These are phyloP conservation scores for Gnatocerus cornutus DNA, from an alignment of 2,888 invertebrate genomes.

Conservation along the genomic window DNA sequence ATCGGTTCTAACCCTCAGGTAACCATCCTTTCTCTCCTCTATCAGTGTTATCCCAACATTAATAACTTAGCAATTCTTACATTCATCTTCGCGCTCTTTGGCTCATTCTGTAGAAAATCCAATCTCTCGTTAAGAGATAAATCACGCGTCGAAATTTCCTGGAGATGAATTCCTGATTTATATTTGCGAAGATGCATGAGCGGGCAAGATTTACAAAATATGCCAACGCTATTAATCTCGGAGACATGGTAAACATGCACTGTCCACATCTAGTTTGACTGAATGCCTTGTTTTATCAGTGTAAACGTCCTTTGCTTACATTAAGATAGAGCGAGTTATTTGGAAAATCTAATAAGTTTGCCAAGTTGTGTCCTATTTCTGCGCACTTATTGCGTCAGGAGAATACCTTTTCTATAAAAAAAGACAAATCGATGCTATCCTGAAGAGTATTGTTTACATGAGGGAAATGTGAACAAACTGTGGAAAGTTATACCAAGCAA, in stretches of 20 bases:
- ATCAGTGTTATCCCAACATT: slow-evolving; percentile 7
- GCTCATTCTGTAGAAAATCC: slow-evolving; percentile 12
- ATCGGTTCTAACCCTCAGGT: slow-evolving; percentile 9
- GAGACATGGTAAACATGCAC: slow-evolving; percentile 28
- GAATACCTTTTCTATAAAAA: not conserved
- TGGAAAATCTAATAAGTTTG: slow-evolving; percentile 20
- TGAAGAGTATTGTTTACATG: slow-evolving; percentile 27
- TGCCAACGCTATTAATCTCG: slow-evolving; percentile 31
- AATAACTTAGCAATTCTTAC: slow-evolving; percentile 34
- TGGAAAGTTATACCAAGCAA: slow-evolving; percentile 13
- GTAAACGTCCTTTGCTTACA: slow-evolving; percentile 27
- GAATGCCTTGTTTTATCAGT: slow-evolving; percentile 16
- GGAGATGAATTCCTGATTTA: slow-evolving; percentile 38
- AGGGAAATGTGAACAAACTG: slow-evolving; percentile 12
- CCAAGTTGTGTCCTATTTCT: slow-evolving; percentile 9
- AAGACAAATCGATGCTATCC: slow-evolving; percentile 13
- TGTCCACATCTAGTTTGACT: slow-evolving; percentile 19
- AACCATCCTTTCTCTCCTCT: slow-evolving; percentile 10
- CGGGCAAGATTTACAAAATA: slow-evolving; percentile 38
- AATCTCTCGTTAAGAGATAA: slow-evolving; percentile 39
- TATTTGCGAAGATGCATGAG: slow-evolving; percentile 38
- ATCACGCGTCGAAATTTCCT: slow-evolving; percentile 30
- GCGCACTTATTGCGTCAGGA: slow-evolving; percentile 8
- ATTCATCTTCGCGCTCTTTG: slow-evolving; percentile 19
- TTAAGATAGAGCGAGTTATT: slow-evolving; percentile 4